phyloP scores from a whole-genome alignment of 2,797 vertebrate genomes.

The Distichodus sexfasciatus region DNA sequence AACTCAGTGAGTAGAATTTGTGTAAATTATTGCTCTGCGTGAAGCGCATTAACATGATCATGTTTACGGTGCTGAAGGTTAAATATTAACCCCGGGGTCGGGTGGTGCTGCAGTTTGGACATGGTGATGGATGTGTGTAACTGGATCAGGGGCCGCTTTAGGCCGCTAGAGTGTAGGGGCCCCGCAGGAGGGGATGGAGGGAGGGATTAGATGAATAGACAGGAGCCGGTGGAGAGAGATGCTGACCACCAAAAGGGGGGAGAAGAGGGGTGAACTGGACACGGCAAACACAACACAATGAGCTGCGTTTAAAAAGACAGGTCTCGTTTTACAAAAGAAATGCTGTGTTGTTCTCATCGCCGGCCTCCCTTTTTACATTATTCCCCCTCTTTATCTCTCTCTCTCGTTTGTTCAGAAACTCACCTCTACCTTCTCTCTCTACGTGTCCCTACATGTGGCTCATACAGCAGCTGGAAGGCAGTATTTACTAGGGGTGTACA shows the following conservation, averaged over 20 bases:
- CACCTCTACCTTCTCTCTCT: constrained; percentile 36
- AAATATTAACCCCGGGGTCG: no score
- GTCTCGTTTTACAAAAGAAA: constrained; percentile 59
- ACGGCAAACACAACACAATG: constrained; percentile 57
- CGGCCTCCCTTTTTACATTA: no score
- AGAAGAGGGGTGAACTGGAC: constrained; percentile 29
- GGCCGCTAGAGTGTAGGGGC: neutral
- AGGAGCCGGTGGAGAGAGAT: constrained; percentile 51
- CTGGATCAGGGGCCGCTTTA: no score
- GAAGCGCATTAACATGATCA: no score
- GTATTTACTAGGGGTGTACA: constrained; percentile 20
- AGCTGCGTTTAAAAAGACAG: constrained; percentile 31
- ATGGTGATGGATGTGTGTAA: no score
- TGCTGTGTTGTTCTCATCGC: constrained; percentile 55
- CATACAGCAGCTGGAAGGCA: constrained; percentile 10
- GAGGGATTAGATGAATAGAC: constrained; percentile 60
- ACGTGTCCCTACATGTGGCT: constrained; percentile 35
- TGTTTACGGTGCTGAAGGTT: no score
- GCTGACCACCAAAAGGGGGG: constrained; percentile 64
- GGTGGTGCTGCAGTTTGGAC: no score
- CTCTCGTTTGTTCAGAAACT: constrained; percentile 22
- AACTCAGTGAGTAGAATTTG: no score
- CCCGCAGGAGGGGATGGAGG: neutral
- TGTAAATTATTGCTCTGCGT: no score
- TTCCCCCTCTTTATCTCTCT: constrained; percentile 14